Base-by-base conservation (phyloP, 2,797 vertebrate genomes). In the Falco biarmicus region DNA sequence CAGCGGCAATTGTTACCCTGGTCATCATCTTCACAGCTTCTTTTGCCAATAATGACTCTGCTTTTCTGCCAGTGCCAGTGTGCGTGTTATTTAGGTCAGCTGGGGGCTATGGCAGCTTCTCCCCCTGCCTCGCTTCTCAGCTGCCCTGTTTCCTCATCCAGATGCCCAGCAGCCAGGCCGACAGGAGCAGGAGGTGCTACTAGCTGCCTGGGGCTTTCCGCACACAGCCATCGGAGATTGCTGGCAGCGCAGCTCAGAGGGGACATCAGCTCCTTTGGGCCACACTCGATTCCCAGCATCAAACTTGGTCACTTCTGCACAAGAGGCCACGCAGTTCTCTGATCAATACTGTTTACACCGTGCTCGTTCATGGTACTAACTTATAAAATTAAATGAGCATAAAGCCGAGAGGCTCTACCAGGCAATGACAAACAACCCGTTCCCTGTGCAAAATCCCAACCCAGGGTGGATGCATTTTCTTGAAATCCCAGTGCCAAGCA, bases 21-120 rank as follows among this genome's bases (percentile, higher is more conserved):
- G n/a, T 61, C 90, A 93, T 91, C 93, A 91, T 91, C 91, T 83
- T 96, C 87, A 91, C 96, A 95, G 96, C 92, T 93, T 96, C 95
- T 88, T 93, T 28, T 57, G 80, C 94, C 85, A 78, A 37, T 95
- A 93, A 95, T 71, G 83, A 94, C 91, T 86, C 37, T 54, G 86
- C 91, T 75, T 95, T 89, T 26, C 89, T 84, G 39, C 68, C 79
- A 68, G 68, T 21, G 1, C 39, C 13, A 0, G 57, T 24, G 65
- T 20, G 60, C 3, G 7, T 57, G 69, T 84, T 96, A 96, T 97
- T 94, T 96, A 95, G 96, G 96, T 96, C 93, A 95, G 82, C 0
- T 13, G 41, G 88, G 90, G 93, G 93, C 56, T 83, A 75, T 37
- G 34, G 84, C 79, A 93, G 83, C 65, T 63, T 75, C 50, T 80